A percentile compares a stretch with the other conserved stretches of the same genome.
Evolutionary conservation across 2,113 vertebrate genomes (phyloP).

Genomic region (Odocoileus hemionus): DNA sequence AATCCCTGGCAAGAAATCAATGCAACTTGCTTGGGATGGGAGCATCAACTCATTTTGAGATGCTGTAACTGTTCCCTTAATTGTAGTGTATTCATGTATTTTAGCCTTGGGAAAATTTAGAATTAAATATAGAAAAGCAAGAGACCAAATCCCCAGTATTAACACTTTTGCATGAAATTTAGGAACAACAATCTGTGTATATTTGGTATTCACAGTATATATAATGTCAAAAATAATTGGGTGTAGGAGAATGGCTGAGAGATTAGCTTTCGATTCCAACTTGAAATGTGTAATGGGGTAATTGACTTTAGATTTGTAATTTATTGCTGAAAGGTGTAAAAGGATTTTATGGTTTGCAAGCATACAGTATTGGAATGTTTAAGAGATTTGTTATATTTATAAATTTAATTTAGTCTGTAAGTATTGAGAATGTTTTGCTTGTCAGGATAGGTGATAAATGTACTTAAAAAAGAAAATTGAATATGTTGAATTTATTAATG

Average conservation of each 20-base stretch:
- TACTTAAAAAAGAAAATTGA: constrained; percentile 35
- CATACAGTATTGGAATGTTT: background rate
- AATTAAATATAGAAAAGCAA: constrained; percentile 23
- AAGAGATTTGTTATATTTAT: constrained; percentile 52
- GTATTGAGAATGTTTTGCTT: constrained; percentile 44
- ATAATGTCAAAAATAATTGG: constrained; percentile 16
- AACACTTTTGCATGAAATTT: background rate
- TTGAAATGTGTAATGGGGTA: constrained; percentile 16
- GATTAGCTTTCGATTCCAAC: constrained; percentile 33
- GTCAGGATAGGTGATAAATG: constrained; percentile 28
- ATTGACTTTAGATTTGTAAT: constrained; percentile 43
- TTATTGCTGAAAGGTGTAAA: constrained; percentile 25
- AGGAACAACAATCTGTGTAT: background rate
- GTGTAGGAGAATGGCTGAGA: background rate
- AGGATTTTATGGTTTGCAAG: constrained; percentile 36
- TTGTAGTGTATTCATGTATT: background rate
- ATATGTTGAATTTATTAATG: constrained; percentile 43
- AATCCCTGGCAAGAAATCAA: constrained; percentile 47
- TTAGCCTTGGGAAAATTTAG: constrained; percentile 8
- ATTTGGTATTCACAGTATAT: background rate
- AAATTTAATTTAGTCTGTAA: constrained; percentile 56
- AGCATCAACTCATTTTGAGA: background rate
- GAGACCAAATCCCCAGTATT: background rate
- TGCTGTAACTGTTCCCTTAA: background rate
- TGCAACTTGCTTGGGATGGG: background rate